Evolutionary conservation across 2,888 invertebrate genomes (phyloP).

Genomic region (Dolichomitus sp.): DNA sequence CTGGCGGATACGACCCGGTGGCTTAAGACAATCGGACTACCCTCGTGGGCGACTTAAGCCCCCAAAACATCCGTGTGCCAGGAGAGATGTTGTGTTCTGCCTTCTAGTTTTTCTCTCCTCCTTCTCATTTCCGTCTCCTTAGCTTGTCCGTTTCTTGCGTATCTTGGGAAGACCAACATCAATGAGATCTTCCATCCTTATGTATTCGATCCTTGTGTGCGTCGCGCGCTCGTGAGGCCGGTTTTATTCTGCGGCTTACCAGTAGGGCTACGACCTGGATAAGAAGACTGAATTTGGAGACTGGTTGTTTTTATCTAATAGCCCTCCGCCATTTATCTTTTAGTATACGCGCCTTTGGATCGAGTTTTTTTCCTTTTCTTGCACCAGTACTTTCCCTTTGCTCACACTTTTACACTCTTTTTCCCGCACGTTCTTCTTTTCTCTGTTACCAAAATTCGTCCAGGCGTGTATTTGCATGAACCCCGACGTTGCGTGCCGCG

Average conservation of each 20-base stretch:
- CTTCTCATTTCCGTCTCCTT: conserved; percentile 28
- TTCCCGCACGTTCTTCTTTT: conserved; percentile 21
- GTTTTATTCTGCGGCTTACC: conserved; percentile 77
- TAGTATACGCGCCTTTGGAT: conserved; percentile 39
- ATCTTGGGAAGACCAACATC: neutral
- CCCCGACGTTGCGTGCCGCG: conserved; percentile 76
- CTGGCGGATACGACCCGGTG: conserved; percentile 55
- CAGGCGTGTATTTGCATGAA: conserved; percentile 75
- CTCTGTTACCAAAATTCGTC: conserved; percentile 36
- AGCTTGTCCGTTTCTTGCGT: conserved; percentile 5
- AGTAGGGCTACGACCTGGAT: conserved; percentile 48
- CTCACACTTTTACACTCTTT: conserved; percentile 45
- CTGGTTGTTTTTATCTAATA: conserved; percentile 68
- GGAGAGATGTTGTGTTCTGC: conserved; percentile 14
- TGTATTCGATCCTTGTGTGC: conserved; percentile 8
- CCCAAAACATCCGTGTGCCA: conserved; percentile 33
- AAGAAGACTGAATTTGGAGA: conserved; percentile 66
- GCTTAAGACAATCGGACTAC: conserved; percentile 73
- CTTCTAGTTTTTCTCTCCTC: conserved; percentile 10
- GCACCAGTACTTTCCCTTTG: conserved; percentile 8
- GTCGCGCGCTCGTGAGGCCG: conserved; percentile 59
- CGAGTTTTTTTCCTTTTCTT: neutral
- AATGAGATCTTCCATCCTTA: conserved; percentile 7
- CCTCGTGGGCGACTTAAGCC: conserved; percentile 54
- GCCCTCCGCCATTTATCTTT: conserved; percentile 62